Percentiles rank a stretch among this genome's conserved stretches.
Conservation (phyloP, 2,888 invertebrate genomes). For the Germaria angustata region DNA sequence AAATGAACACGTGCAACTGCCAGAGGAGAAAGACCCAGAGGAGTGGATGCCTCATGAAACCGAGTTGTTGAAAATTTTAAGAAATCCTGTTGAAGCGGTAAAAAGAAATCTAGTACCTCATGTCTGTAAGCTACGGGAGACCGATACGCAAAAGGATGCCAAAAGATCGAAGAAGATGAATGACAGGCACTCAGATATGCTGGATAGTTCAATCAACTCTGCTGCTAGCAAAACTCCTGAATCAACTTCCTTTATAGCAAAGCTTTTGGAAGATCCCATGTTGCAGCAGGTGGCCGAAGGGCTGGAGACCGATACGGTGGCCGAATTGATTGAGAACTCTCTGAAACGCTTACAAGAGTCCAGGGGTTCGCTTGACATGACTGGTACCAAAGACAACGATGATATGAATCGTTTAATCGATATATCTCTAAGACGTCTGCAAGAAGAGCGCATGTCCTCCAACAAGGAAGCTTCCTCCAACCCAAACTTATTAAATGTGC, state of each 20-base stretch:
- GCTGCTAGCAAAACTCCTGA: conserved; percentile 66
- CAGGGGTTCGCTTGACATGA: conserved; percentile 76
- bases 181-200: conserved; percentile 46
- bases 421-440: conserved; percentile 78
- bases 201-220: not conserved
- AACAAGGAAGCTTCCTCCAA: conserved; percentile 32
- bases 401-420: conserved; percentile 80
- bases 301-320: conserved; percentile 83
- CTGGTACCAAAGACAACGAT: conserved; percentile 80
- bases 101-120: conserved; percentile 88
- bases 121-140: conserved; percentile 85
- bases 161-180: conserved; percentile 78
- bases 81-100: conserved; percentile 89
- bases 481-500: conserved; percentile 62
- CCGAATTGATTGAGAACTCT: conserved; percentile 85
- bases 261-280: conserved; percentile 84
- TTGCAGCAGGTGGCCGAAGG: conserved; percentile 84
- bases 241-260: conserved; percentile 81
- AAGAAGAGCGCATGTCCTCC: conserved; percentile 74
- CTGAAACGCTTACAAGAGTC: conserved; percentile 82
- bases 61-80: conserved; percentile 83
- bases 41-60: conserved; percentile 77
- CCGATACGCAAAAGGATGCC: conserved; percentile 67
- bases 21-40: conserved; percentile 40
- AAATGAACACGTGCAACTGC: conserved; percentile 27